Base-by-base conservation (phyloP, 2,888 invertebrate species). In the Sesamia inferens region DNA sequence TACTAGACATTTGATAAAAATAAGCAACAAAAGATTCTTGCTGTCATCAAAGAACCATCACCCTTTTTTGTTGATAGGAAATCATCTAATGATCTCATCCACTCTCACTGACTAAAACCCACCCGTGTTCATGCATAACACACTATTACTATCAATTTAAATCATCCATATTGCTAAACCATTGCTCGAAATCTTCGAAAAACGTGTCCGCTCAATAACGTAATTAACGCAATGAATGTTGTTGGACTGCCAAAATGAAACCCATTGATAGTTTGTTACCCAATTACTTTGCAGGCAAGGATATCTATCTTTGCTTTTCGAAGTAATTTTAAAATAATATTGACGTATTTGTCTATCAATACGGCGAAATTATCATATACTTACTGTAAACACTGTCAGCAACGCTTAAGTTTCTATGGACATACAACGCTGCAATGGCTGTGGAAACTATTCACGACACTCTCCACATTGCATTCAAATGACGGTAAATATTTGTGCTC, bases 381-480 rank as follows among this genome's bases (percentile, higher is more conserved):
- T 61, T 58, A 39, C 68, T 65, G 73, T 68, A 73, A 74, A 68
- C 63, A 70, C 72, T 80, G 65, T 75, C 78, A 66, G 69, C 68
- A 69, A 48, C 66, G 65, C 61, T 79, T 68, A 71, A 81, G 77
- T 79, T 74, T 66, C 65, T 79, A 59, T 76, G 31, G 55, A 75
- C 62, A 74, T 55, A 76, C 54, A 74, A 71, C 62, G 58, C 71
- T 66, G 74, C 68, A 71, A 69, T 80, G 61, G 74, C 73, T 64
- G 74, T 71, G 74, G 73, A 85, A 84, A 72, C 78, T 80, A 73
- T 85, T 83, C 78, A 81, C 79, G 76, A 78, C 62, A 74, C 78
- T 81, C 74, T 79, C 74, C 71, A 83, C 79, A 82, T 78, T 78
- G 82, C 83, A 85, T 80, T 82, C 77, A 82, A 86, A 85, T 85